These are phyloP conservation scores for Eriosoma lanigerum DNA, from an alignment of 1,140 invertebrate species.

Conservation along the genomic window DNA sequence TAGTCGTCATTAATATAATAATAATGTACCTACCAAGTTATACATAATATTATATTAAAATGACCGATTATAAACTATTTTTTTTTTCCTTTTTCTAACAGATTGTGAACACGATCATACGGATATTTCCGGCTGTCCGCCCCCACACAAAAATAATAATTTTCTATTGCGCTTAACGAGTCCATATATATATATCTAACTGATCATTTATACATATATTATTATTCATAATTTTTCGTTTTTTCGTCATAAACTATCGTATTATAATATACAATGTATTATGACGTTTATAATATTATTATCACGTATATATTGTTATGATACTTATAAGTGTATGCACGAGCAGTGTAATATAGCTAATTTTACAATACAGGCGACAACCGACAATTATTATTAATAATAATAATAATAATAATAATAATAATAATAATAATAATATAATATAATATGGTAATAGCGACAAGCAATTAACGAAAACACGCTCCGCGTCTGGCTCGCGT, in stretches of 20 bases:
- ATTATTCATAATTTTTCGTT: too few species aligned
- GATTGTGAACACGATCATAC: constrained; percentile 12
- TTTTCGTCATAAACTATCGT: too few species aligned
- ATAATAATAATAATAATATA: neutral
- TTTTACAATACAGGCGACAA: constrained; percentile 25
- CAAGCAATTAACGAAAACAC: constrained; percentile 4
- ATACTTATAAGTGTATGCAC: too few species aligned
- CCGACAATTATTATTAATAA: constrained; percentile 7
- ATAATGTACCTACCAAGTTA: neutral
- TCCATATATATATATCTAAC: too few species aligned
- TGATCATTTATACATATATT: too few species aligned
- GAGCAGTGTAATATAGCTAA: neutral
- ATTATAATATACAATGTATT: neutral
- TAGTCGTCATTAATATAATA: too few species aligned
- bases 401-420: neutral
- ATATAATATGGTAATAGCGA: neutral
- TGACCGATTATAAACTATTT: neutral
- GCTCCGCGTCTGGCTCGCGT: neutral
- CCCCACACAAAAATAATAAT: neutral
- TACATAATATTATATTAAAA: too few species aligned
- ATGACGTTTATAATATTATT: neutral
- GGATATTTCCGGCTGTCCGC: constrained; percentile 20
- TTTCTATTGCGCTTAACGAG: neutral
- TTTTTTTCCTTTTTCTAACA: neutral
- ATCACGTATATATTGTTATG: neutral